phyloP scores from a whole-genome alignment of 2,113 vertebrate genomes.

The Antechinus flavipes region DNA sequence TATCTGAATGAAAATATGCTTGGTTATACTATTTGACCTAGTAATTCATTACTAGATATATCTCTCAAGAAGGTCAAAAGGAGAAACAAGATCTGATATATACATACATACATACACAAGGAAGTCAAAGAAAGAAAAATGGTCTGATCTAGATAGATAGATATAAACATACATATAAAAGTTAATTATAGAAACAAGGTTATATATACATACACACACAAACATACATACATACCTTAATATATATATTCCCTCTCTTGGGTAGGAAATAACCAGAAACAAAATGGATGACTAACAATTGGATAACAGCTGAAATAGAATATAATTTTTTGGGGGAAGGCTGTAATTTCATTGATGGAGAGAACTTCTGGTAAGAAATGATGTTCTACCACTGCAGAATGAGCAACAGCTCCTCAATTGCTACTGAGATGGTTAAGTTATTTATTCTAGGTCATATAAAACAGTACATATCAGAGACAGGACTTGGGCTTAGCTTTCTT shows the following conservation, averaged over 20 bases:
- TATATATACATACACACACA: too few species aligned
- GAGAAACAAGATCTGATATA: neutral
- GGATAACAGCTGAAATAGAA: neutral
- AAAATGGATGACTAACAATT: neutral
- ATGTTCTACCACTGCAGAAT: neutral
- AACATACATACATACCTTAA: too few species aligned
- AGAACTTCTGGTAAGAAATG: neutral
- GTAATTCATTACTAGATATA: neutral
- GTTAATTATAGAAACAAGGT: too few species aligned
- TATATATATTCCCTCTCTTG: neutral
- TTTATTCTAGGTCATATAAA: neutral
- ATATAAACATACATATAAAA: neutral
- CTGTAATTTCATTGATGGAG: neutral
- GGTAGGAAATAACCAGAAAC: neutral
- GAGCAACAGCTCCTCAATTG: neutral
- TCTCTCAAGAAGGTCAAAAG: neutral
- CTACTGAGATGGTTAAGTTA: neutral
- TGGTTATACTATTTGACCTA: neutral
- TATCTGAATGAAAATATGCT: neutral
- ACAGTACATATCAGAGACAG: neutral
- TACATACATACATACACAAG: neutral
- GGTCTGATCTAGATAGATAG: neutral
- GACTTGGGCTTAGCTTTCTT: neutral
- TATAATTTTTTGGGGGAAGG: neutral
- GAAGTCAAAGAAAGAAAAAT: neutral